Evolutionary conservation across 1,140 invertebrate species (phyloP).

Genomic region (Arion vulgaris): DNA sequence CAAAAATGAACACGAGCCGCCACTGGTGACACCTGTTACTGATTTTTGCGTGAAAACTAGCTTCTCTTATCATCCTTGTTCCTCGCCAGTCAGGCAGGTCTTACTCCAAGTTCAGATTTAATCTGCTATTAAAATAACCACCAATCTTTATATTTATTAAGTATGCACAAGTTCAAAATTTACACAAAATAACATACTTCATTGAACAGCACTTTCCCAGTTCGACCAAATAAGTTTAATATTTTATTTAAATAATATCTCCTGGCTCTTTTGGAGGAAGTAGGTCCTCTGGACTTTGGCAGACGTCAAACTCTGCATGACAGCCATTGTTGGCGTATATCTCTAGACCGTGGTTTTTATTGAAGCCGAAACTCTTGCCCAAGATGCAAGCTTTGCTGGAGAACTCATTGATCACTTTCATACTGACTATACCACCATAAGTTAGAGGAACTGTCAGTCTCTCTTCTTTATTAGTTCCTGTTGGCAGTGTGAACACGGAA

Average conservation of each 20-base stretch:
- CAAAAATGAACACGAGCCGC: too few relatives aligned
- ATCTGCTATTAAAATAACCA: too few relatives aligned
- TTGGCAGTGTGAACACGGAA: background rate
- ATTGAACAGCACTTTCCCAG: too few relatives aligned
- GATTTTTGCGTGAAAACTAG: too few relatives aligned
- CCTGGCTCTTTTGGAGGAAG: background rate
- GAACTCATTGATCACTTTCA: background rate
- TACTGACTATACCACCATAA: background rate
- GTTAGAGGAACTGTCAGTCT: background rate
- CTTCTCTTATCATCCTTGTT: too few relatives aligned
- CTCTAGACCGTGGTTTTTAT: background rate
- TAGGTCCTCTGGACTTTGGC: background rate
- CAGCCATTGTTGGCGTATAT: background rate
- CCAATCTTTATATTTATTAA: too few relatives aligned
- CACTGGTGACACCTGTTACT: too few relatives aligned
- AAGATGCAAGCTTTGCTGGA: background rate
- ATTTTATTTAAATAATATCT: background rate
- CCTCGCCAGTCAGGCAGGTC: too few relatives aligned
- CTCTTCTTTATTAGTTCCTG: background rate
- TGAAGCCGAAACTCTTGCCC: background rate
- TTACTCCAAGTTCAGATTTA: too few relatives aligned
- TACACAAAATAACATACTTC: too few relatives aligned
- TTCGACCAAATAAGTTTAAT: too few relatives aligned
- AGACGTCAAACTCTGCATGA: constrained; percentile 1
- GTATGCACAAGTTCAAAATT: too few relatives aligned